Evolutionary conservation across 2,888 invertebrate genomes (phyloP), one percentile per base, ranked within the genome.

Genomic region (Pristionchus exspectatus): DNA sequence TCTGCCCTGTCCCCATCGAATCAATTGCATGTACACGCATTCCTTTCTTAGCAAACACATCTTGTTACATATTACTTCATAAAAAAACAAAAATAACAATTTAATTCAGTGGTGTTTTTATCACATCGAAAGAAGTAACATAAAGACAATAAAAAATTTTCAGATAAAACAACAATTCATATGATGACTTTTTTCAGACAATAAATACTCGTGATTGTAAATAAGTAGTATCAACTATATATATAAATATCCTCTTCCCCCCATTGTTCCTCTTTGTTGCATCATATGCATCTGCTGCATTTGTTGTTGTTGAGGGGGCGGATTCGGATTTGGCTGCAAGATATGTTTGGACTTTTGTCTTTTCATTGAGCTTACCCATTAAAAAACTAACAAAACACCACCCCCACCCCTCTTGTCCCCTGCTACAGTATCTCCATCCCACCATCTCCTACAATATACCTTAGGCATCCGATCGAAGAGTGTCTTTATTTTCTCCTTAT

Each of bases 381-480:
- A n/a, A n/a, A n/a, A n/a, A n/a, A n/a, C 27, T 7, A 33, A 77
- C 24, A 14, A 38, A 16, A 4, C 30, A 30, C 21, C 72, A 30
- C 12, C n/a, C 27, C 27, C 5, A 30, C 33, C 10, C 44, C 7
- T 74, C 21, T 7, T 4, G n/a, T 50, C 44, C 72, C 9, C 14
- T 54, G n/a, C 38, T n/a, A n/a, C 50, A 54, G 27, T n/a, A n/a
- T n/a, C n/a, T n/a, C 12, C 12, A 14, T 33, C 14, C 38, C 24
- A 77, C 24, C 4, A 10, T n/a, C 63, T 24, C 27, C 77, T 44
- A 44, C 77, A 27, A 5, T 44, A 85, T 44, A 85, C 88, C 88
- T 88, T 88, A 9, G 74, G 88, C 74, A 88, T 27, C 24, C 38
- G 27, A 54, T 88, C 88, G 56, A 88, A 33, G 33, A 88, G 74